phyloP scores from a whole-genome alignment of 2,797 vertebrate genomes.

The Sebastes minor region DNA sequence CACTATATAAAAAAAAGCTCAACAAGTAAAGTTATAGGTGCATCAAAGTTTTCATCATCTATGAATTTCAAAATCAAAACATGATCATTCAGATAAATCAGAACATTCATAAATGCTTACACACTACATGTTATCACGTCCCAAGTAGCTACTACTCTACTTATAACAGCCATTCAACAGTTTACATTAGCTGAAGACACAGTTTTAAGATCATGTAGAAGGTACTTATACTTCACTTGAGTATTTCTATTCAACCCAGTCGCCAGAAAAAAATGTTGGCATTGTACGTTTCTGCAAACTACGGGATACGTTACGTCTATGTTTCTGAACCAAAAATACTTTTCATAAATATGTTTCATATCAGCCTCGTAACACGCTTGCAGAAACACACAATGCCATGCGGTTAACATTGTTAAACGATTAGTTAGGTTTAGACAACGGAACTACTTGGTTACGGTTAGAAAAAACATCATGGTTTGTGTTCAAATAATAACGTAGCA shows the following conservation, averaged over 20 bases:
- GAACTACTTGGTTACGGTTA: no score
- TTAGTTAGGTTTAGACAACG: no score
- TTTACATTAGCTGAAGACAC: neutral
- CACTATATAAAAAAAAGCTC: neutral
- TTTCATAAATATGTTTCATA: no score
- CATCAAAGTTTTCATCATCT: slow-evolving; percentile 3
- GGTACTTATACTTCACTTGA: neutral
- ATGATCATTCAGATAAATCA: neutral
- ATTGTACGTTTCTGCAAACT: no score
- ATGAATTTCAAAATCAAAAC: neutral
- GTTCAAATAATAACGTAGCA: no score
- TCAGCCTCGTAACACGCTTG: no score
- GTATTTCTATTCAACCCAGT: no score
- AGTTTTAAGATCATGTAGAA: neutral
- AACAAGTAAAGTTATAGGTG: neutral
- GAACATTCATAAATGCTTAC: neutral
- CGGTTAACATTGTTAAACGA: no score
- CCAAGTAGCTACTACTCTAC: neutral
- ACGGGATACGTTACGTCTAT: no score
- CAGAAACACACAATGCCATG: no score
- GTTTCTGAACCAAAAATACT: neutral
- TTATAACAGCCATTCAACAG: neutral
- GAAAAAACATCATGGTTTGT: no score
- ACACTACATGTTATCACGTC: neutral
- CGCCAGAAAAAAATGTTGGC: no score